Conservation (phyloP, 2,888 invertebrate species). For the Tenthredo livida region DNA sequence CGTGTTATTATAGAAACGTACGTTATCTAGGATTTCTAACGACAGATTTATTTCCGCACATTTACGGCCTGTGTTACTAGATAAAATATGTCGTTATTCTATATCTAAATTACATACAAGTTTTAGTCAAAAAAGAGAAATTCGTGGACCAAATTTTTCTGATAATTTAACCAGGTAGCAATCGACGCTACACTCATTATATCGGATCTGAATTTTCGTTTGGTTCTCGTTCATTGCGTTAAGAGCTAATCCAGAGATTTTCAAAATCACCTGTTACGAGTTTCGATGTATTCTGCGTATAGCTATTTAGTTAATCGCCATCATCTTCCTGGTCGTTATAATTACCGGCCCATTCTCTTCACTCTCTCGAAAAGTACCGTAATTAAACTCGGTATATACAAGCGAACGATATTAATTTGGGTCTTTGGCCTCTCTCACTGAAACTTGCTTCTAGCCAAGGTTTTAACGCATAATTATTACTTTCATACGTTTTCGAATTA, state of each 20-base stretch:
- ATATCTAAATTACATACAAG: background rate
- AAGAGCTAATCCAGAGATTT: background rate
- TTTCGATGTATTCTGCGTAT: background rate
- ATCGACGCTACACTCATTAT: background rate
- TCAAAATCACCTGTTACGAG: background rate
- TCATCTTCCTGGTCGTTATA: constrained; percentile 9
- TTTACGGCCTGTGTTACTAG: background rate
- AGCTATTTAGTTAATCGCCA: background rate
- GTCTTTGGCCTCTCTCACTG: constrained; percentile 26
- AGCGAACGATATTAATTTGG: constrained; percentile 38
- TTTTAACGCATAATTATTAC: constrained; percentile 3
- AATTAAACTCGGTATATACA: constrained; percentile 30
- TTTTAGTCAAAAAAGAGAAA: constrained; percentile 3
- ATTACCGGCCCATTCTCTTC: constrained; percentile 31
- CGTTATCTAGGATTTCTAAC: constrained; percentile 13
- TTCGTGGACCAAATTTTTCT: background rate
- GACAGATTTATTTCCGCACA: constrained; percentile 1
- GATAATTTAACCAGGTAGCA: background rate
- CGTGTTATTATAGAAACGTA: constrained; percentile 5
- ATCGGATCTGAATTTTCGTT: background rate
- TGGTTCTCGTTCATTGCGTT: background rate
- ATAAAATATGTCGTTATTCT: background rate
- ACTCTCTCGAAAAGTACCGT: constrained; percentile 35
- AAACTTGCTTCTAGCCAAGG: background rate
- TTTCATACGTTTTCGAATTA: constrained; percentile 18